Evolutionary conservation across 2,797 vertebrate species (phyloP), one percentile per base, ranked within the genome.

Genomic region (Setipinna tenuifilis): DNA sequence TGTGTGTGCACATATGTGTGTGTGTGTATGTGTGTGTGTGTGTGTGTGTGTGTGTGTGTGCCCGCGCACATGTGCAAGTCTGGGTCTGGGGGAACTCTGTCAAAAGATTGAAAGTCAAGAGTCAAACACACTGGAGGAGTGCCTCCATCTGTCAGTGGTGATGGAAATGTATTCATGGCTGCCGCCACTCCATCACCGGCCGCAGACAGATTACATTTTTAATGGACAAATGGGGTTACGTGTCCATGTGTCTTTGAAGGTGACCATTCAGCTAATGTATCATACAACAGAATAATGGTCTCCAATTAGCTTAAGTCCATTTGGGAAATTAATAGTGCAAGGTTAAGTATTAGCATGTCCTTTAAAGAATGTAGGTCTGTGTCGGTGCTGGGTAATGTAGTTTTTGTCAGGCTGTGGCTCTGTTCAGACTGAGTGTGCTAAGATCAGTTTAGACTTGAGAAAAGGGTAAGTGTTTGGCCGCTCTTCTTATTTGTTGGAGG

Each of bases 281-380:
- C 89, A 93, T 91, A 91, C 90, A 91, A 92, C 89, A 90, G 7
- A 90, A 93, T 94, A 95, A 95, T 94, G 89, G 93, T 92, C 92
- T 92, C 88, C 91, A 95, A 95, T 95, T 94, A 95, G 90, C 93
- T 89, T 11, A 78, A 92, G 89, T 92, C 91, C 90, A 92, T 95
- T 95, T 91, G 88, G 84, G 81, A 90, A 91, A 88, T 89, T 85
- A 90, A 90, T 89, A 86, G 80, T 28, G 85, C 68, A 78, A 57
- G 81, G 84, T 61, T 85, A 84, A 86, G 83, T 62, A 82, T 87
- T 89, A 85, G 71, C 59, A 83, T 89, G 84, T 87, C 83, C 68
- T 91, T 85, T 89, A 82, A 87, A 87, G 82, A 80, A 83, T 35
- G 6, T 78, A 16, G 31, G 81, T 78, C 19, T 86, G 75, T 85